These are phyloP conservation scores for Tenualosa thibaudeaui DNA, from an alignment of 2,797 vertebrate genomes.

Conservation along the genomic window DNA sequence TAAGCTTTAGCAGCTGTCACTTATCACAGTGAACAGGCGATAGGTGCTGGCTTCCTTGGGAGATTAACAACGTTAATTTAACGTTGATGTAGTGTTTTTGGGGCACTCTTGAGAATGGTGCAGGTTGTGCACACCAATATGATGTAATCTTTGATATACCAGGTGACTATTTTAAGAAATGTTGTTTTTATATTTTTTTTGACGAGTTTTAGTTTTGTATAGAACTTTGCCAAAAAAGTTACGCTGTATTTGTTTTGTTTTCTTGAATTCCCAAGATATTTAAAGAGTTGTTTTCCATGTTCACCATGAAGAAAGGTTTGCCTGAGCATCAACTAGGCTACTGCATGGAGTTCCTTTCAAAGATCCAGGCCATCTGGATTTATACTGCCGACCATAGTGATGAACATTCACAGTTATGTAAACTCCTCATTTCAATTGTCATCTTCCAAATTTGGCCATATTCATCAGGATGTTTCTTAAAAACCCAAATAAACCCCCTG, in stretches of 20 bases:
- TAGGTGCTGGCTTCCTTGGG: background rate
- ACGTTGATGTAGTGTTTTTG: background rate
- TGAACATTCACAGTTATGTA: no score
- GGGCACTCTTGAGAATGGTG: background rate
- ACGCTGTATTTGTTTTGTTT: background rate
- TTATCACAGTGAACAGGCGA: background rate
- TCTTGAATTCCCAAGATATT: background rate
- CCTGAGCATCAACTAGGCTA: background rate
- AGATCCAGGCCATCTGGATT: background rate
- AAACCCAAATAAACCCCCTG: no score
- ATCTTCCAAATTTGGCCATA: no score
- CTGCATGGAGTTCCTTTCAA: background rate
- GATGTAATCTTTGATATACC: constrained; percentile 4
- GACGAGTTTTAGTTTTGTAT: background rate
- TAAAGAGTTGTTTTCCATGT: background rate
- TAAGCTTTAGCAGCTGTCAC: background rate
- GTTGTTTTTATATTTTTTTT: background rate
- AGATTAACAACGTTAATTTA: background rate
- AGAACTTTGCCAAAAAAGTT: background rate
- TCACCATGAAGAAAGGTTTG: background rate
- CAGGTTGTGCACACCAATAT: background rate
- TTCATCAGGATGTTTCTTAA: no score
- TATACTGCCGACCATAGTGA: background rate
- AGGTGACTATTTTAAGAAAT: background rate
- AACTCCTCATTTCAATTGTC: no score